phyloP scores from a whole-genome alignment of 2,888 invertebrate species.

The Melanophora roralis region DNA sequence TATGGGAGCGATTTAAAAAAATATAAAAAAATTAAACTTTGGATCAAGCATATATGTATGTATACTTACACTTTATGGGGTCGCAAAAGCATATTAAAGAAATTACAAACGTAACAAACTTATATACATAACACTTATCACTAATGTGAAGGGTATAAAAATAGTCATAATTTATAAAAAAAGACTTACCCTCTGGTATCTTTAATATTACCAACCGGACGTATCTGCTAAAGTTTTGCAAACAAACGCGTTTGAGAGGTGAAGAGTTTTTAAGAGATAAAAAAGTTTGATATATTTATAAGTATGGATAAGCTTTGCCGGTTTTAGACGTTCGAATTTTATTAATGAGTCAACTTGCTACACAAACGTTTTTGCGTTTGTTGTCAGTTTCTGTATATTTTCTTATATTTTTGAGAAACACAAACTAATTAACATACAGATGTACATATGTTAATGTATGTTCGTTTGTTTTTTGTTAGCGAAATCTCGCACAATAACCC shows the following conservation, averaged over 20 bases:
- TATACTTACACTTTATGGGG: too few relatives aligned
- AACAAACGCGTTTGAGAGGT: not conserved
- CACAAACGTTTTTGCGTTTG: slow-evolving; percentile 11
- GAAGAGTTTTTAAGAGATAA: not conserved
- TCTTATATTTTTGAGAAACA: not conserved
- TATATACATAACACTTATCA: too few relatives aligned
- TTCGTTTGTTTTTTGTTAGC: too few relatives aligned
- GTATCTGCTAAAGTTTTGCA: not conserved
- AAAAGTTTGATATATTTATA: not conserved
- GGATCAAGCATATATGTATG: too few relatives aligned
- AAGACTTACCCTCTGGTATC: slow-evolving; percentile 40
- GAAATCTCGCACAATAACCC: not conserved
- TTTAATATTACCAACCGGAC: not conserved
- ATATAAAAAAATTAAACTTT: too few relatives aligned
- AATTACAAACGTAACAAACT: too few relatives aligned
- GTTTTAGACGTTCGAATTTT: not conserved
- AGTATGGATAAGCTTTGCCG: not conserved
- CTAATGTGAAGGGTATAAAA: too few relatives aligned
- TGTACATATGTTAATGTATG: slow-evolving; percentile 12
- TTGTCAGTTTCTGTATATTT: not conserved
- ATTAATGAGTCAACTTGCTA: slow-evolving; percentile 14
- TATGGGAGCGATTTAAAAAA: too few relatives aligned
- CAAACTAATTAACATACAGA: not conserved
- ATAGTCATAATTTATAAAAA: not conserved
- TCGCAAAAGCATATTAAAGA: too few relatives aligned